These are phyloP conservation scores for Garrulus glandarius DNA, from an alignment of 2,797 vertebrate genomes.

Conservation along the genomic window DNA sequence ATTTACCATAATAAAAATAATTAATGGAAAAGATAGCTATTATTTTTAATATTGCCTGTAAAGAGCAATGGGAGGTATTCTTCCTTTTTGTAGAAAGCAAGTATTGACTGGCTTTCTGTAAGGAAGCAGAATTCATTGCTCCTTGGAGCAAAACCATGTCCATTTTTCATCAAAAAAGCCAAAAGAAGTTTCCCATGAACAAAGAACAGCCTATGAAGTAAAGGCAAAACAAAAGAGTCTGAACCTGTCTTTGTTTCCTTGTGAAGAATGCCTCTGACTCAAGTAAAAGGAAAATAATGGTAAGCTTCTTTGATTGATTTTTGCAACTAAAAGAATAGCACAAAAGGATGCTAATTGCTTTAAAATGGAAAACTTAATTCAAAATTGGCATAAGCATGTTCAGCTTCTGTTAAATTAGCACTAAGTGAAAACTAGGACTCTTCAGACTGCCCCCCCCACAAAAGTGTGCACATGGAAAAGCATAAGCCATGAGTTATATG, in stretches of 20 bases:
- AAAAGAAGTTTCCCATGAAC: neutral
- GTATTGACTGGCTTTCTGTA: neutral
- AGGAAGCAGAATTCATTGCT: neutral
- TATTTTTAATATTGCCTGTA: neutral
- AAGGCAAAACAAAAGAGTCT: neutral
- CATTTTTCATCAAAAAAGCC: neutral
- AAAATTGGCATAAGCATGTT: neutral
- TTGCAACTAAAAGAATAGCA: neutral
- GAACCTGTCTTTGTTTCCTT: conserved; percentile 2
- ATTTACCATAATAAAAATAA: neutral
- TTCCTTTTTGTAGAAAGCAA: neutral
- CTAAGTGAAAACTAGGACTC: neutral
- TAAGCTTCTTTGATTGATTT: conserved; percentile 31
- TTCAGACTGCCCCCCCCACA: neutral
- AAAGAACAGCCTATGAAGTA: neutral
- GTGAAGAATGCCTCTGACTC: neutral
- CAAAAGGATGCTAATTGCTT: neutral
- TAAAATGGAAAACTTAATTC: conserved; percentile 37
- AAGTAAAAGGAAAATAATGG: neutral
- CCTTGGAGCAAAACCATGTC: neutral
- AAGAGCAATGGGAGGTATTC: neutral
- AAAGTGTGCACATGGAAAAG: neutral
- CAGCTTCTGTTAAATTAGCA: neutral
- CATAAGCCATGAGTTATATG: neutral
- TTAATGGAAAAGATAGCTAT: neutral